Percentiles rank a stretch among this genome's conserved stretches.
Conservation (phyloP, 2,113 vertebrate species). For the Ceyx cyanopectus region DNA sequence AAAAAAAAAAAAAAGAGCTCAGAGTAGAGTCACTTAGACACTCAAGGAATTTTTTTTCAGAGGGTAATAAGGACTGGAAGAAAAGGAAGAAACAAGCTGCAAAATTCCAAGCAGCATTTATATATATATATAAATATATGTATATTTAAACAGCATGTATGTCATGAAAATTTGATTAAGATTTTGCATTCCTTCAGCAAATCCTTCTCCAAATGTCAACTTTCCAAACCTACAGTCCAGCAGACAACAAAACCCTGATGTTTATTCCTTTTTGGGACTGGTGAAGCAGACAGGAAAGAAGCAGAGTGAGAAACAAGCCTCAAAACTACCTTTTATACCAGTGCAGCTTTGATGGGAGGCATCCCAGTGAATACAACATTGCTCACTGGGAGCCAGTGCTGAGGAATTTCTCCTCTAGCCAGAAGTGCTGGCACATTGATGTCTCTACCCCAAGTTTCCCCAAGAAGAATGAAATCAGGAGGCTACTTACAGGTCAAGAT, state of each 20-base stretch:
- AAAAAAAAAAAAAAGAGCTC: not conserved
- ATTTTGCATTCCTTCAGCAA: not conserved
- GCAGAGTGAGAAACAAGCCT: not conserved
- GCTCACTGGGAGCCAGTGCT: not conserved
- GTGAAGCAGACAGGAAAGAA: not conserved
- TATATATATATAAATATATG: rapidly evolving
- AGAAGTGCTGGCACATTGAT: not conserved
- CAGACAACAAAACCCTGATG: not conserved
- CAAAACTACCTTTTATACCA: not conserved
- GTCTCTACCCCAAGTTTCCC: not conserved
- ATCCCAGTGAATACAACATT: not conserved
- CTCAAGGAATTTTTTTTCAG: not conserved
- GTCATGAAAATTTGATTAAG: not conserved
- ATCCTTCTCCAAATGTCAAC: not conserved
- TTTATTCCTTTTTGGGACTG: not conserved
- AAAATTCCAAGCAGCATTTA: not conserved
- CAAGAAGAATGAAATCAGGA: not conserved
- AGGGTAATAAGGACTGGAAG: not conserved
- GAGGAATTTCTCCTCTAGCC: not conserved
- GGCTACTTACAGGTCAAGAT: constrained; percentile 90
- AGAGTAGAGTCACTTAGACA: not conserved
- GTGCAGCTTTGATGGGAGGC: not conserved
- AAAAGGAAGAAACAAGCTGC: not conserved
- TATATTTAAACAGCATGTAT: not conserved
- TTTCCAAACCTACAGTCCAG: not conserved